Evolutionary conservation across 2,888 invertebrate species (phyloP).

Genomic region (Leptogaster cylindrica): DNA sequence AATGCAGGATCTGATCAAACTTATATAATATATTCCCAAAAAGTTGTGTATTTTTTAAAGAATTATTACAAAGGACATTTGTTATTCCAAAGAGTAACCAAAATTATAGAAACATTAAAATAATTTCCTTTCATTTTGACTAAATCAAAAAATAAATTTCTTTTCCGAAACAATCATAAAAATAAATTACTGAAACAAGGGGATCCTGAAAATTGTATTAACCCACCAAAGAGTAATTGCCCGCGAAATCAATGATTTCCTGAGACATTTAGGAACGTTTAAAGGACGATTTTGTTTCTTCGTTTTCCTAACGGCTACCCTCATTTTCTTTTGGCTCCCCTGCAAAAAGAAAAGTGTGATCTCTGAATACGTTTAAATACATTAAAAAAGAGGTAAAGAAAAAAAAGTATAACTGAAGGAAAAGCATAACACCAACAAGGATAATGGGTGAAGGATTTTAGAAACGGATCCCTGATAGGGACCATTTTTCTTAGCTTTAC

Average conservation of each 20-base stretch:
- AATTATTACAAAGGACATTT: too few relatives aligned
- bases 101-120: too few relatives aligned
- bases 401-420: neutral
- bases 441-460: neutral
- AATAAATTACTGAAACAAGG: too few relatives aligned
- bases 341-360: too few relatives aligned
- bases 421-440: neutral
- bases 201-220: too few relatives aligned
- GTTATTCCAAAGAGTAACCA: too few relatives aligned
- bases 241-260: slow-evolving; percentile 6
- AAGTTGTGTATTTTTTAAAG: too few relatives aligned
- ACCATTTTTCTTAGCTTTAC: neutral
- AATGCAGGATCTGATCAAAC: too few relatives aligned
- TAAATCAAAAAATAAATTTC: too few relatives aligned
- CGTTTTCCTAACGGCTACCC: neutral
- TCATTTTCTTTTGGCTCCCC: neutral
- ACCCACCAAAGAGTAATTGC: neutral
- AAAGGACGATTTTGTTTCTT: neutral
- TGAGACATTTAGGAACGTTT: neutral
- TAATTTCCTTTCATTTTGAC: too few relatives aligned
- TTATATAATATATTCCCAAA: too few relatives aligned
- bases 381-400: neutral
- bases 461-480: neutral
- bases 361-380: neutral
- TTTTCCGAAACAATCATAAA: too few relatives aligned